Conservation (phyloP, 2,113 vertebrate genomes). For the Isichthys henryi region DNA sequence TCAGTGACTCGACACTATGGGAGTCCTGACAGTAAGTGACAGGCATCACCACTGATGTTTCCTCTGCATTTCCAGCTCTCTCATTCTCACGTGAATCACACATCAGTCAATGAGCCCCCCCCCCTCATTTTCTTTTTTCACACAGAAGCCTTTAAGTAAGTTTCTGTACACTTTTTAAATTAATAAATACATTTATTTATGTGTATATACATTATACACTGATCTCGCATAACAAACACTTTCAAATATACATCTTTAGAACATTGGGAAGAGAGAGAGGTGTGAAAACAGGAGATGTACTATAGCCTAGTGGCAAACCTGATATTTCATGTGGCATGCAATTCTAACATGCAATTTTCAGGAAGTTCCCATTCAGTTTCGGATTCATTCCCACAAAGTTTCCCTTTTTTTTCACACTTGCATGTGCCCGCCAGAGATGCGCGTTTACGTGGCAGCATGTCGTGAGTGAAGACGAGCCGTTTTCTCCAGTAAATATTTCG, state of each 20-base stretch:
- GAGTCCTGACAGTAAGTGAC: neutral
- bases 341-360: neutral
- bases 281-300: conserved; percentile 18
- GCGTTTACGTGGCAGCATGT: neutral
- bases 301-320: conserved; percentile 16
- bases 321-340: neutral
- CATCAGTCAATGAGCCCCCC: neutral
- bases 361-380: neutral
- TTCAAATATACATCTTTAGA: neutral
- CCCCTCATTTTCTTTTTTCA: neutral
- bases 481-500: neutral
- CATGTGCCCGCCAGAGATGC: neutral
- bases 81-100: neutral
- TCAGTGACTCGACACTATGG: neutral
- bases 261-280: neutral
- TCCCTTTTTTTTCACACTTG: neutral
- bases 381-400: neutral
- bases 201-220: neutral
- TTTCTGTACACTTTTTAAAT: neutral
- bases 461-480: neutral
- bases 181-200: neutral
- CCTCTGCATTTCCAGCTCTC: neutral
- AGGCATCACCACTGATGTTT: neutral
- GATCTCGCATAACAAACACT: neutral
- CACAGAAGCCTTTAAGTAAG: neutral